These are phyloP conservation scores for Cheiracanthium punctorium DNA, from an alignment of 2,888 invertebrate species.

Conservation along the genomic window DNA sequence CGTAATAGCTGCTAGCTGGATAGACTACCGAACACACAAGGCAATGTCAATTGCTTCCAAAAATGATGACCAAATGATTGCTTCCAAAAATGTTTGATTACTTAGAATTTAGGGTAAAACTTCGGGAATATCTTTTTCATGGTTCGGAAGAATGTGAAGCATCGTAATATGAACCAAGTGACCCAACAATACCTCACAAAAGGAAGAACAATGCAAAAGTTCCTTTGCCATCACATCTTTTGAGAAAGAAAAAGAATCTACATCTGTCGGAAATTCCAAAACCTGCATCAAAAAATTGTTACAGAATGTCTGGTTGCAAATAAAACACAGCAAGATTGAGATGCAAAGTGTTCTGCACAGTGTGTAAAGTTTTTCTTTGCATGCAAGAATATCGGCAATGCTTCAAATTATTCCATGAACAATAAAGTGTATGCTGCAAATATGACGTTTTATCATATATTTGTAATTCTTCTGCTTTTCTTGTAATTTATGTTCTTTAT, in stretches of 20 bases:
- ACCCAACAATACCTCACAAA: neutral
- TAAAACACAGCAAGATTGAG: too few relatives aligned
- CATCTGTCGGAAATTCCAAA: neutral
- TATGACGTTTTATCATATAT: neutral
- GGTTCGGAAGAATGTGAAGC: neutral
- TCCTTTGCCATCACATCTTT: neutral
- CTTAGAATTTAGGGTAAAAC: neutral
- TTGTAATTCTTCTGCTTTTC: neutral
- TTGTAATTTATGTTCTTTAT: neutral
- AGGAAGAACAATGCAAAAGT: neutral
- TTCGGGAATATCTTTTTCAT: slow-evolving; percentile 2
- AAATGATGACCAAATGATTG: too few relatives aligned
- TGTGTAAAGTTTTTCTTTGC: neutral
- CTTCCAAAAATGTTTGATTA: neutral
- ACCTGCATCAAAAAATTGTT: neutral
- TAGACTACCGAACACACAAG: neutral
- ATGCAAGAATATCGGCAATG: neutral
- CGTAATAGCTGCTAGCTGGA: neutral
- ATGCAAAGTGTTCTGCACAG: too few relatives aligned
- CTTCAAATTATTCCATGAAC: neutral
- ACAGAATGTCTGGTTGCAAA: neutral
- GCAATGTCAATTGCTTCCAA: neutral
- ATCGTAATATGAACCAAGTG: neutral
- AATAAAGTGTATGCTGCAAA: neutral
- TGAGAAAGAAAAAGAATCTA: neutral